Base-by-base conservation (phyloP, 2,888 invertebrate species). In the Trichacis sp. region DNA sequence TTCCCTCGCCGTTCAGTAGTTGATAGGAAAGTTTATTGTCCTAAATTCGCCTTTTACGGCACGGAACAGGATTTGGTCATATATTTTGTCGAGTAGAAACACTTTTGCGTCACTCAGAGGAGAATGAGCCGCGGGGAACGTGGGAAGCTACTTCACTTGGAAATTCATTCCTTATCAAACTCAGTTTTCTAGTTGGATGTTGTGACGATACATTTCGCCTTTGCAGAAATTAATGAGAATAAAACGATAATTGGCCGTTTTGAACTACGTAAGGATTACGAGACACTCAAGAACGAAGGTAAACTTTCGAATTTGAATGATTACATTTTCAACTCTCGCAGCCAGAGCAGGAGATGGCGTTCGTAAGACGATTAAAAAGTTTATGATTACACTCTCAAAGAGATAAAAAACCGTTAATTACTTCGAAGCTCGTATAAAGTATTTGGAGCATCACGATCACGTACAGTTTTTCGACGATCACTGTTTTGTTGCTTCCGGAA, bases 361-460 rank as follows among this genome's bases (percentile, higher is more conserved):
- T 12, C 18, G 49, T 17, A 15, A 19, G n/a, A 18, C 38, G 36
- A 49, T 49, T 49, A 49, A 48, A 15, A 48, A 38, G 36, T 36
- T 36, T 19, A 49, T 49, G 49, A 38, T 49, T 49, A 38, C 24
- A 8, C 38, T 49, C 36, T 49, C 40, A 12, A 36, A 38, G 36
- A 36, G 30, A 14, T 30, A 48, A 15, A 49, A 36, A 49, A 49
- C 15, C 49, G 36, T 49, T 38, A 38, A 49, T 49, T 38, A 14
- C 49, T 49, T 19, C 12, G 36, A n/a, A 19, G 18, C 17, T 15
- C 1, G 2, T n/a, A 30, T 19, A 36, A 36, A 15, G 36, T 30
- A 17, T 15, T 49, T 36, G 18, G 18, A 29, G 49, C 29, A 14
- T 19, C 14, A 24, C 14, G 12, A 12, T 29, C 18, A 45, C 17